phyloP scores from a whole-genome alignment of 2,113 vertebrate species.

The Oryzias celebensis region DNA sequence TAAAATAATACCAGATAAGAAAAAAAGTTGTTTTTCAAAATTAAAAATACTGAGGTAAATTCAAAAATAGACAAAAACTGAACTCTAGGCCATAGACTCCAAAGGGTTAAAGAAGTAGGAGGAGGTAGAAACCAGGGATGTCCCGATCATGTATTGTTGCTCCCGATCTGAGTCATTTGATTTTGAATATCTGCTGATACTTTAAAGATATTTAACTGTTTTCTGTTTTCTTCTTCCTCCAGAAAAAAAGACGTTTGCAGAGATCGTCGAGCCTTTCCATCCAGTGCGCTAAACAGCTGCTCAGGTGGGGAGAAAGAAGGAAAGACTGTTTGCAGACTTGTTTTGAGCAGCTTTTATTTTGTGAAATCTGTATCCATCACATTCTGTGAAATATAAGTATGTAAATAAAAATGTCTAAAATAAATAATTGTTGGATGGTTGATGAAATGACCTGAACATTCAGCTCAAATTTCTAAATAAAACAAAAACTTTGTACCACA shows the following conservation, averaged over 20 bases:
- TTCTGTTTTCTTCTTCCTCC: slow-evolving; percentile 11
- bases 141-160: no score
- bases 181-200: no score
- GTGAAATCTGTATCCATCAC: slow-evolving; percentile 28
- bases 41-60: no score
- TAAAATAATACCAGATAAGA: no score
- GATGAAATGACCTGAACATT: not conserved
- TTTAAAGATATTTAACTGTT: not conserved
- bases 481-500: not conserved
- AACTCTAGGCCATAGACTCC: no score
- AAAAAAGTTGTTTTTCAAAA: no score
- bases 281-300: slow-evolving; percentile 81
- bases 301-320: not conserved
- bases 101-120: no score
- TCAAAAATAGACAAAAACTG: no score
- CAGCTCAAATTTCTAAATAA: not conserved
- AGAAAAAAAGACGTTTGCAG: slow-evolving; percentile 83
- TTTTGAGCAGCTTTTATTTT: slow-evolving; percentile 12
- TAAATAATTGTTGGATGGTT: not conserved
- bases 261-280: slow-evolving; percentile 83
- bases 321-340: slow-evolving; percentile 9
- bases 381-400: slow-evolving; percentile 33
- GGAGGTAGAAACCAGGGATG: no score
- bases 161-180: no score
- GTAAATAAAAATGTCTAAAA: slow-evolving; percentile 52